Base-by-base conservation (phyloP, 1,140 invertebrate species). In the Monomorium pharaonis region DNA sequence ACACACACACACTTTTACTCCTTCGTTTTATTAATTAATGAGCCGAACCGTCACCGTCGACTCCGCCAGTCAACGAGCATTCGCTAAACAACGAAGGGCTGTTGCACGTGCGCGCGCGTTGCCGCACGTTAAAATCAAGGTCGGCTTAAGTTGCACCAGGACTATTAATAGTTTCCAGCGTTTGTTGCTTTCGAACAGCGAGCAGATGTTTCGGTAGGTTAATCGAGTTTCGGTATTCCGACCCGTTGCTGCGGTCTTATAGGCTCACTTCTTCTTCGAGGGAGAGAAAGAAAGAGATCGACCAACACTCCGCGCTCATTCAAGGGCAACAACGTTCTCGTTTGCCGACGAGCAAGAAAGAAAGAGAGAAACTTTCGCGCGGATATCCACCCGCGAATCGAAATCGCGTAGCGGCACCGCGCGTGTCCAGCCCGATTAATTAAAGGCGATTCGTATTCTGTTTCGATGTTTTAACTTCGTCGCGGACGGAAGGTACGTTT, bases 171-270 rank as follows among this genome's bases (percentile, higher is more conserved):
- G 67, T 83, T 12, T 10, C 54, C 9, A 14, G 44, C 14, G 67
- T 83, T 83, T 74, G 78, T 83, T 83, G 51, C 67, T 83, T n/a
- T 74, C 37, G 33, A 70, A 24, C 62, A 51, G 51, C 37, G 37
- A 74, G 67, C 78, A 74, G 78, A 83, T 83, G 70, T 78, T 77
- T 84, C 74, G 74, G 44, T 84, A 18, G 44, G 58, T 84, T 78
- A 62, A 76, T 77, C 70, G 83, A 78, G 44, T 84, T 84, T 75
- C 51, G 30, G 44, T 84, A 65, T 56, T 77, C 47, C 74, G 30
- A 51, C 10, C 69, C 78, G 70, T 65, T 18, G 60, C 16, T 4
- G 63, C 42, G 56, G 63, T 42, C 56, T 60, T 76, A 62, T 37
- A 67, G 49, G 7, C 37, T 69, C 16, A 33, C 49, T 27, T 77